Evolutionary conservation across 2,113 vertebrate genomes (phyloP), one percentile per base, ranked within the genome.

Genomic region (Malurus alboscapulatus): DNA sequence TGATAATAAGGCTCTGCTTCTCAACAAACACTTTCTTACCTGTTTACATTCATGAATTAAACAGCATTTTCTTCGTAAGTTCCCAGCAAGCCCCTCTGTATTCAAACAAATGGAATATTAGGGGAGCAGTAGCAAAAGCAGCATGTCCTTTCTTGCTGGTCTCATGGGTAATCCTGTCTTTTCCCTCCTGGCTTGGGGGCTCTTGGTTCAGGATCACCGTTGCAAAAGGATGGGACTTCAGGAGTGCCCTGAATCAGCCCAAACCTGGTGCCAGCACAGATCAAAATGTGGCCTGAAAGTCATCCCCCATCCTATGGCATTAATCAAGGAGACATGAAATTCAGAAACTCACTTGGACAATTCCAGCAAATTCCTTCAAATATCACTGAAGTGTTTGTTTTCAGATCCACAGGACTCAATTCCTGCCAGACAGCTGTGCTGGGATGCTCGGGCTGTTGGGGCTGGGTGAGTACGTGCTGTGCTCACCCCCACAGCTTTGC

Each of bases 381-480:
- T 51, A 27, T 38, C 14, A 1, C 61, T 50, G 42, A 44, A n/a
- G 1, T 15, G 32, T 67, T 89, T 83, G 57, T 48, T 84, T 63
- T 47, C n/a, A 45, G 14, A 71, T n/a, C 53, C 68, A 6, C 34
- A 45, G 53, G 48, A 34, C 16, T 44, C 58, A 10, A 1, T 58
- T 80, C 53, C 58, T 57, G 17, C 58, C 68, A n/a, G 11, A 25
- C 32, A 63, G 21, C 34, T 76, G 58, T 16, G 22, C 38, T 40
- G 2, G 9, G 34, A 36, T 61, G 74, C 51, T 84, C 68, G 27
- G 47, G 30, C n/a, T 19, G 14, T 12, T 32, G 53, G 1, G 11
- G 47, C 30, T 57, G 36, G 10, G 21, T 38, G 10, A n/a, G 6
- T n/a, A 4, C 0, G 5, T 13, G 50, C 54, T 54, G 5, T 55